phyloP scores from a whole-genome alignment of 2,113 vertebrate species.

The Edolisoma coerulescens region DNA sequence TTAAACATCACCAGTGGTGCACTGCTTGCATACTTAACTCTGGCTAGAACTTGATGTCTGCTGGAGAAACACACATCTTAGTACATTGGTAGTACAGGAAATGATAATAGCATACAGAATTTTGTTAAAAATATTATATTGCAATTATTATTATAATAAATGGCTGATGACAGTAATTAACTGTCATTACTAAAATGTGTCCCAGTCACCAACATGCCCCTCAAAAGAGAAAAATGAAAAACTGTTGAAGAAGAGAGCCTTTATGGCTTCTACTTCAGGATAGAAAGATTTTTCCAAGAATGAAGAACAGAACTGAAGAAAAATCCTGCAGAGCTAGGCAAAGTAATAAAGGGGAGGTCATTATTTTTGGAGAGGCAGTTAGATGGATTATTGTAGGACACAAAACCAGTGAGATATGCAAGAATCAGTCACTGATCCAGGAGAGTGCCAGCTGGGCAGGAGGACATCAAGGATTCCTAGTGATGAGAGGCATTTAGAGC shows the following conservation, averaged over 20 bases:
- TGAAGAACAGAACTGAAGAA: neutral
- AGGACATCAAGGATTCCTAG: neutral
- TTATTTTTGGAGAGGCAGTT: neutral
- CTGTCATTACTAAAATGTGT: neutral
- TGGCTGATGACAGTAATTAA: neutral
- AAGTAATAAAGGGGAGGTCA: neutral
- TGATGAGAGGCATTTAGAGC: neutral
- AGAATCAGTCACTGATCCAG: neutral
- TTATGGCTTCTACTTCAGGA: neutral
- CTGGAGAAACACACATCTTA: neutral
- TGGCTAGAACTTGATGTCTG: neutral
- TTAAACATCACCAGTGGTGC: neutral
- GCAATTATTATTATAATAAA: neutral
- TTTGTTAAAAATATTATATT: neutral
- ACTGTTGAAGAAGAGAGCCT: neutral
- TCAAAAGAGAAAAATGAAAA: neutral
- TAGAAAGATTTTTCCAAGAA: neutral
- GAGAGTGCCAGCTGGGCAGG: neutral
- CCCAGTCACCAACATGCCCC: neutral
- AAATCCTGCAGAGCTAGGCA: neutral
- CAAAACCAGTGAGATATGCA: neutral
- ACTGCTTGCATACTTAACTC: neutral
- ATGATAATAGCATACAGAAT: neutral
- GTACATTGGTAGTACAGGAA: neutral
- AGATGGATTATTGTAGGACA: neutral